These are phyloP conservation scores for Elaeidobius kamerunicus DNA, from an alignment of 2,888 invertebrate species.

Conservation along the genomic window DNA sequence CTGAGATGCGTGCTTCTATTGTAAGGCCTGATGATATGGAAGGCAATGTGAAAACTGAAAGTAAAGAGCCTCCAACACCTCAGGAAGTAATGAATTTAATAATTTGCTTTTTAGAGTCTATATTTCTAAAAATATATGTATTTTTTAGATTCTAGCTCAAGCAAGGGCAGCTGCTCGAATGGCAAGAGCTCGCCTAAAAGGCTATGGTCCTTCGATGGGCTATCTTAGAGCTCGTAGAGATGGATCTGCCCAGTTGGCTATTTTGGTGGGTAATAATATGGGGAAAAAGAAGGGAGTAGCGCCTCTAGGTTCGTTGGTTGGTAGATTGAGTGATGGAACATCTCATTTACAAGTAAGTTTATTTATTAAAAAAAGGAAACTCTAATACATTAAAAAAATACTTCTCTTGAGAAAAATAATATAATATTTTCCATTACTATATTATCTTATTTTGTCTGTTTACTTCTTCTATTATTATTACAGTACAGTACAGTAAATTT, in stretches of 20 bases:
- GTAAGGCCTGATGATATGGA: slow-evolving; percentile 19
- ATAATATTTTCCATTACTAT: neutral
- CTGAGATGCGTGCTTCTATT: slow-evolving; percentile 58
- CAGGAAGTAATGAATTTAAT: slow-evolving; percentile 22
- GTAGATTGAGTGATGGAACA: slow-evolving; percentile 69
- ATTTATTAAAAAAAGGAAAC: neutral
- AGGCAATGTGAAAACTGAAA: slow-evolving; percentile 11
- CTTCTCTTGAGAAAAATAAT: too few relatives aligned
- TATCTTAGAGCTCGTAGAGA: slow-evolving; percentile 84
- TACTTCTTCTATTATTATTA: too few relatives aligned
- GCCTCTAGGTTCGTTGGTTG: slow-evolving; percentile 77
- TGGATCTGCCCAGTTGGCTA: slow-evolving; percentile 84
- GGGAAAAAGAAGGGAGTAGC: slow-evolving; percentile 75
- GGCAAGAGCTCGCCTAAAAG: slow-evolving; percentile 55
- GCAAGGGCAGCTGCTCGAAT: slow-evolving; percentile 61
- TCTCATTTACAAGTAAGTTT: slow-evolving; percentile 42
- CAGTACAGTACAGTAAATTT: too few relatives aligned
- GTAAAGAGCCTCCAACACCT: slow-evolving; percentile 27
- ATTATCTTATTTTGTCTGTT: neutral
- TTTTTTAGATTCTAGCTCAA: slow-evolving; percentile 59
- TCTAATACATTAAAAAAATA: too few relatives aligned
- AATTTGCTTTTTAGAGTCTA: neutral
- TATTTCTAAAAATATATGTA: neutral
- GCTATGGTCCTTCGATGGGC: slow-evolving; percentile 56
- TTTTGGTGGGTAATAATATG: slow-evolving; percentile 73